A percentile compares a stretch with the other conserved stretches of the same genome.
These are phyloP conservation scores for Alca torda DNA, from an alignment of 2,797 vertebrate genomes.

Conservation along the genomic window DNA sequence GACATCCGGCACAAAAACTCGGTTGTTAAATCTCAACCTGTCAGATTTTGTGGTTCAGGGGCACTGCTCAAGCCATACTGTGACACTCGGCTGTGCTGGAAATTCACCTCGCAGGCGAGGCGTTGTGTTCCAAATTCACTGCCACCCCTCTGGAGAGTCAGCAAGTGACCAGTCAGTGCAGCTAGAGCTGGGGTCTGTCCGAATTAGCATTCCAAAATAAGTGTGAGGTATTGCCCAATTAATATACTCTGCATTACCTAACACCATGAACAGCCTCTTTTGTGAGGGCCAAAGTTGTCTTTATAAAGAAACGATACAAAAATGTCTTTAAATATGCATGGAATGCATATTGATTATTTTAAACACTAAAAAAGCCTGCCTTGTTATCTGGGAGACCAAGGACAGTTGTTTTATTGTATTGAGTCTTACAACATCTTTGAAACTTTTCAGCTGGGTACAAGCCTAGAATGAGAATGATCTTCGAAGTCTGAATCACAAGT, in stretches of 20 bases:
- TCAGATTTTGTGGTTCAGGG: not conserved
- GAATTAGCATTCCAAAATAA: conserved; percentile 1
- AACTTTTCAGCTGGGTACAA: not conserved
- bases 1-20: not conserved
- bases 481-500: not conserved
- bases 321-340: conserved; percentile 36
- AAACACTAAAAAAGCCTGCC: not conserved
- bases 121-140: not conserved
- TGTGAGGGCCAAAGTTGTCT: not conserved
- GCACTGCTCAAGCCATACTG: not conserved
- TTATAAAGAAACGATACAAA: conserved; percentile 2
- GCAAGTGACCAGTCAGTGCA: not conserved
- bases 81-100: not conserved
- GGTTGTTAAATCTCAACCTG: conserved; percentile 6
- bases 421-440: not conserved
- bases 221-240: not conserved
- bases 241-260: not conserved
- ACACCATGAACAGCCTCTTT: conserved; percentile 2
- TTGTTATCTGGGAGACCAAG: not conserved
- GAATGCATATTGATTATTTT: not conserved
- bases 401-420: not conserved
- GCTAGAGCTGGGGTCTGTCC: not conserved
- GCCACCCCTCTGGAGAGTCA: not conserved
- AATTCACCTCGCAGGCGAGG: conserved; percentile 10
- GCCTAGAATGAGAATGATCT: not conserved